A percentile compares a stretch with the other conserved stretches of the same genome.
Evolutionary conservation across 2,888 invertebrate species (phyloP).

Genomic region (Pegoplata infirma): DNA sequence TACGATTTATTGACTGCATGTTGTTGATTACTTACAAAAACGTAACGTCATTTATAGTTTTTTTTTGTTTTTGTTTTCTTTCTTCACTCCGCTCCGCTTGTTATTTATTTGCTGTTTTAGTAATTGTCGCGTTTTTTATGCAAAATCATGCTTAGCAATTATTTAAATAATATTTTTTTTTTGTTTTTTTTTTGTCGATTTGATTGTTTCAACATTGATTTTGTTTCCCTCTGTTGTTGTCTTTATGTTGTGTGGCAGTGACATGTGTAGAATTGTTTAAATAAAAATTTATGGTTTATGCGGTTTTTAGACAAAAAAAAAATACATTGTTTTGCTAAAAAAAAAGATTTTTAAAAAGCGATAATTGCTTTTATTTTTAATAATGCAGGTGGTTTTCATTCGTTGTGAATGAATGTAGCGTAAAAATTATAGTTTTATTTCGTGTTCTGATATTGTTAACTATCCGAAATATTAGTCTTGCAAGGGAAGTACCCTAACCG

Average conservation of each 20-base stretch:
- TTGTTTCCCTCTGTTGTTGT: constrained; percentile 45
- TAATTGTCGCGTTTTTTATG: constrained; percentile 52
- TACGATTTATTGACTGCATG: constrained; percentile 77
- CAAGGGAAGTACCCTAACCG: too few relatives aligned
- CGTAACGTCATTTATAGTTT: constrained; percentile 51
- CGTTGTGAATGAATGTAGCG: too few relatives aligned
- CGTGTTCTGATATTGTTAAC: too few relatives aligned
- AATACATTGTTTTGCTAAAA: not conserved
- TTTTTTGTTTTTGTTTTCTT: constrained; percentile 10
- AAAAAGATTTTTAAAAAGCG: constrained; percentile 52
- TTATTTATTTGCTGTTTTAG: constrained; percentile 48
- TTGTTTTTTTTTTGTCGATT: constrained; percentile 39
- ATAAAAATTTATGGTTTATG: constrained; percentile 41
- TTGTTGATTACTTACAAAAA: constrained; percentile 71
- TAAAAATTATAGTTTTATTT: too few relatives aligned
- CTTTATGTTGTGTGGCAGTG: constrained; percentile 48
- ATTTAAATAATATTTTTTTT: too few relatives aligned
- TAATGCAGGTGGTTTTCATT: constrained; percentile 58
- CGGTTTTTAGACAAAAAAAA: not conserved
- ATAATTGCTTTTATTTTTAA: constrained; percentile 42
- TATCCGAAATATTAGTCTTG: too few relatives aligned
- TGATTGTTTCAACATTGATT: constrained; percentile 55
- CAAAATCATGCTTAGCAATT: constrained; percentile 55
- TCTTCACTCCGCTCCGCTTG: constrained; percentile 20
- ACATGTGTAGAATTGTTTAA: constrained; percentile 54